Evolutionary conservation across 2,797 vertebrate genomes (phyloP).

Genomic region (Lutjanus argentimaculatus): DNA sequence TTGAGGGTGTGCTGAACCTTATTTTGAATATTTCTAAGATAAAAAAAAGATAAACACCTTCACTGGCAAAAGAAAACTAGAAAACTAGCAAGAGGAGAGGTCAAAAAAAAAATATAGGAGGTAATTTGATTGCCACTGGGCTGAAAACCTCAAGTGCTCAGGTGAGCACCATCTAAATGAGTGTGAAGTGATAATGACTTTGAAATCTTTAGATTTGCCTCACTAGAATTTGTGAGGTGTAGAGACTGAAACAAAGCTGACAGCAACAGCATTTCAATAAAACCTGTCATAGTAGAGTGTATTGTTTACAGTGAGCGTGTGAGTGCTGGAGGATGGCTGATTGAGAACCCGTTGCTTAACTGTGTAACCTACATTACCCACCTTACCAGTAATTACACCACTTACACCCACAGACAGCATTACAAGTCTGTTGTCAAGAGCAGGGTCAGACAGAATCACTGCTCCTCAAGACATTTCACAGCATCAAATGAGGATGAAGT

Average conservation of each 20-base stretch:
- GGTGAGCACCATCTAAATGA: background rate
- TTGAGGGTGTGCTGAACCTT: background rate
- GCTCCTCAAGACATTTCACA: constrained; percentile 23
- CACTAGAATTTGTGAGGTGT: background rate
- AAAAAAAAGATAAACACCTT: background rate
- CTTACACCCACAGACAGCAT: constrained; percentile 12
- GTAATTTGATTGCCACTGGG: background rate
- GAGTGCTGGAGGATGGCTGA: background rate
- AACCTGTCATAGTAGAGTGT: background rate
- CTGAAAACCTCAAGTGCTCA: background rate
- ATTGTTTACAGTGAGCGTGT: background rate
- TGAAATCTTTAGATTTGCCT: background rate
- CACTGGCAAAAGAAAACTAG: background rate
- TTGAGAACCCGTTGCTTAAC: background rate
- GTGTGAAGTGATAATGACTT: background rate
- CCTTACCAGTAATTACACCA: constrained; percentile 7
- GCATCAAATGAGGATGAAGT: constrained; percentile 40
- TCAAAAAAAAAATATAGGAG: background rate
- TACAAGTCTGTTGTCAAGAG: constrained; percentile 9
- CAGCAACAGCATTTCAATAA: background rate
- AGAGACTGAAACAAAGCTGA: background rate
- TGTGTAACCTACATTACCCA: background rate
- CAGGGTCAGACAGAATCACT: constrained; percentile 2
- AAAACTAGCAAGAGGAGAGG: background rate
- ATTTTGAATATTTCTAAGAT: background rate